phyloP scores from a whole-genome alignment of 2,113 vertebrate genomes.

The Merops nubicus region DNA sequence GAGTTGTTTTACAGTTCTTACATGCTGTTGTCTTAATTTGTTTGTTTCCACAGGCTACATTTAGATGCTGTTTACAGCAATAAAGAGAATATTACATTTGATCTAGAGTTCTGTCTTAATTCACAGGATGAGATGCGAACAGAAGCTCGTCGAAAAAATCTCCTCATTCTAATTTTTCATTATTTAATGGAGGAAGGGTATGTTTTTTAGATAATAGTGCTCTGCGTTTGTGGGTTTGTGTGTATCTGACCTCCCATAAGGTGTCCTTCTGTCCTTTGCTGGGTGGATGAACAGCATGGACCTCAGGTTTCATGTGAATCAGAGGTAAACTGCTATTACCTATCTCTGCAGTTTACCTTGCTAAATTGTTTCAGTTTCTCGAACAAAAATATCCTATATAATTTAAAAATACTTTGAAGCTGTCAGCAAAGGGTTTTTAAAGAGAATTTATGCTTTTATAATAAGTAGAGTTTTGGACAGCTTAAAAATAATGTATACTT shows the following conservation, averaged over 20 bases:
- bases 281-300: not conserved
- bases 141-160: slow-evolving; percentile 87
- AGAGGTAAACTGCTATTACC: fast-evolving
- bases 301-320: not conserved
- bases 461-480: not conserved
- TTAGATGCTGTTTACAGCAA: slow-evolving; percentile 39
- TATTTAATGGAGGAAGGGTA: slow-evolving; percentile 92
- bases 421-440: not conserved
- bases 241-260: not conserved
- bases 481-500: not conserved
- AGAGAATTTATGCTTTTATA: not conserved
- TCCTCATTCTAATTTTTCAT: slow-evolving; percentile 92
- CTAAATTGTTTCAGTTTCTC: not conserved
- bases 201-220: slow-evolving; percentile 33
- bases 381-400: not conserved
- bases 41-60: slow-evolving; percentile 60
- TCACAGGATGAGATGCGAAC: slow-evolving; percentile 85
- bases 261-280: not conserved
- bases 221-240: not conserved
- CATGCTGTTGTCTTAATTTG: slow-evolving; percentile 57
- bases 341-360: not conserved
- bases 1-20: slow-evolving; percentile 49
- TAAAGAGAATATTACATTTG: slow-evolving; percentile 35
- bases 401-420: not conserved
- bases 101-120: slow-evolving; percentile 65